A percentile compares a stretch with the other conserved stretches of the same genome.
These are phyloP conservation scores for Flexamia atlantica DNA, from an alignment of 2,888 invertebrate genomes.

Conservation along the genomic window DNA sequence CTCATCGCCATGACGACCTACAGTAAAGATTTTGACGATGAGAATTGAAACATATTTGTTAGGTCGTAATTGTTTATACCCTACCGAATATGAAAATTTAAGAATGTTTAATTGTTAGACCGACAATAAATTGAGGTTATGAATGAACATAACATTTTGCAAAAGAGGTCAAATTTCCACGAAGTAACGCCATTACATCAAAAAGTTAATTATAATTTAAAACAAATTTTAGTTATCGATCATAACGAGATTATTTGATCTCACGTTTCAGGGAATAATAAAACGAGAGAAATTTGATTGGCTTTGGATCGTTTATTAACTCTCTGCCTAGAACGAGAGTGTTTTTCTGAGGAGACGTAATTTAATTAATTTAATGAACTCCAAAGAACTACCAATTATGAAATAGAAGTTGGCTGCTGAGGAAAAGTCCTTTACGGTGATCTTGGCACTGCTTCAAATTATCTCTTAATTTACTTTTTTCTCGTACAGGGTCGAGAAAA, in stretches of 20 bases:
- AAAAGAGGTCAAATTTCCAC: too few relatives aligned
- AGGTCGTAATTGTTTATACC: too few relatives aligned
- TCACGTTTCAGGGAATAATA: neutral
- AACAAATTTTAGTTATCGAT: neutral
- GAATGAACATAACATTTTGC: too few relatives aligned
- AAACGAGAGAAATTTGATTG: slow-evolving; percentile 17
- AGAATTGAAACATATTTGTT: too few relatives aligned
- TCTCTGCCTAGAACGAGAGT: neutral
- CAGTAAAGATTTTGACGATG: too few relatives aligned
- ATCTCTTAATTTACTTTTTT: neutral
- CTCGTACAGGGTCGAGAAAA: neutral
- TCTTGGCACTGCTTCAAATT: neutral
- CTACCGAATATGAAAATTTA: too few relatives aligned
- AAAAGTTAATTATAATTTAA: too few relatives aligned
- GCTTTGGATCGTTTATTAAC: slow-evolving; percentile 8
- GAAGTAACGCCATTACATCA: too few relatives aligned
- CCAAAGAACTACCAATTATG: slow-evolving; percentile 26
- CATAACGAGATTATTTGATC: neutral
- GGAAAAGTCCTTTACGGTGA: neutral
- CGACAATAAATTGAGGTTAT: too few relatives aligned
- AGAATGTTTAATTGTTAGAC: too few relatives aligned
- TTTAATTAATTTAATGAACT: slow-evolving; percentile 23
- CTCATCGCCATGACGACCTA: too few relatives aligned
- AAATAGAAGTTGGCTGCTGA: neutral
- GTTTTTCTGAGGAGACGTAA: neutral